A percentile compares a stretch with the other conserved stretches of the same genome.
These are phyloP conservation scores for Nephrotoma guestfalica DNA, from an alignment of 2,888 invertebrate genomes.

Conservation along the genomic window DNA sequence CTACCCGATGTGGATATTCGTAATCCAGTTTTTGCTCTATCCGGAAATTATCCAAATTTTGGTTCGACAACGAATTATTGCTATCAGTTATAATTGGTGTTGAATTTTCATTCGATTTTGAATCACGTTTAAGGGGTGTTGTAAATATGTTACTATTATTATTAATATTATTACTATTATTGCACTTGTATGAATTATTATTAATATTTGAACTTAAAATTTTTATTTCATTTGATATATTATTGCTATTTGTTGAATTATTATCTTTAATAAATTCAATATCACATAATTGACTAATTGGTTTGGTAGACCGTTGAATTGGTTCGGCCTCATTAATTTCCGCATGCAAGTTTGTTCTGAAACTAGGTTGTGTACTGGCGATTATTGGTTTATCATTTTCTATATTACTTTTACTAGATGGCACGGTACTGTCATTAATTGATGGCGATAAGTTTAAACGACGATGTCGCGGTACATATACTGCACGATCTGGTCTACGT, in stretches of 20 bases:
- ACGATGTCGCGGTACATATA: constrained; percentile 62
- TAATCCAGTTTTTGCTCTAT: not conserved
- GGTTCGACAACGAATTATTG: not conserved
- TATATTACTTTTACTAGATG: constrained; percentile 8
- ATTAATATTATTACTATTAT: not conserved
- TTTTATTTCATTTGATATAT: not conserved
- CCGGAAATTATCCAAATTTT: not conserved
- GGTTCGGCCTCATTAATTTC: constrained; percentile 21
- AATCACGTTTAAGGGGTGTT: not conserved
- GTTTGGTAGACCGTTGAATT: constrained; percentile 18
- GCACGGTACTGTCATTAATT: constrained; percentile 11
- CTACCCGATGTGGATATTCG: not conserved
- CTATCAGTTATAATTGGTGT: not conserved
- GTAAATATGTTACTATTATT: not conserved
- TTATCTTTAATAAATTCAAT: not conserved
- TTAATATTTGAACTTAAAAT: not conserved
- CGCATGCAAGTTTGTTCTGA: constrained; percentile 9
- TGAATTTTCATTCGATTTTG: not conserved
- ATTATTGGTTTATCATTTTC: constrained; percentile 13
- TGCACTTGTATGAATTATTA: not conserved
- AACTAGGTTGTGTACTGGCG: constrained; percentile 24
- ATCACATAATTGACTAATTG: not conserved
- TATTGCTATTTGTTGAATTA: not conserved
- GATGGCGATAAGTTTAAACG: constrained; percentile 31
- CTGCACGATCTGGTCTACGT: constrained; percentile 60